phyloP scores from a whole-genome alignment of 2,113 vertebrate species.

The Galeopterus variegatus region DNA sequence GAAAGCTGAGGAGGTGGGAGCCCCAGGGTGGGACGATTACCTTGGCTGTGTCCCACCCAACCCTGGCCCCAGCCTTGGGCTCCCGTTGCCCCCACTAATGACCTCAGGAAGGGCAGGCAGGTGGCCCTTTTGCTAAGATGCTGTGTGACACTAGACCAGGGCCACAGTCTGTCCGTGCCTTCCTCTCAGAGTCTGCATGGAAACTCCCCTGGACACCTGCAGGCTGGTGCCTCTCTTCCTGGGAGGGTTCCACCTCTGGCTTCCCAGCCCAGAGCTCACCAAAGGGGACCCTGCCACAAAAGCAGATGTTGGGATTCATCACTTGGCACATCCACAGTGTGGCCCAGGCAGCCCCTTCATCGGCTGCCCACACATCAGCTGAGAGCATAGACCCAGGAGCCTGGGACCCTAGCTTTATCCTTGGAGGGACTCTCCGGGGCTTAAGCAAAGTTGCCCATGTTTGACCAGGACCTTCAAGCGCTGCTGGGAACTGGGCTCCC shows the following conservation, averaged over 20 bases:
- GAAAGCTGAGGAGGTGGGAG: not conserved
- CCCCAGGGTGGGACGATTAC: not conserved
- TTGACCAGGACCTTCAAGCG: not conserved
- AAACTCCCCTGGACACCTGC: not conserved
- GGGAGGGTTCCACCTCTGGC: not conserved
- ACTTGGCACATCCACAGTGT: not conserved
- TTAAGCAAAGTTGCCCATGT: too few relatives aligned
- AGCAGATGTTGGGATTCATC: not conserved
- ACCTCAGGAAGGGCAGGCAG: not conserved
- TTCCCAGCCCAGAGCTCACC: not conserved
- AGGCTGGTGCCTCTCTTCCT: not conserved
- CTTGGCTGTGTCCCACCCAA: not conserved
- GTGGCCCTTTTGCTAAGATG: not conserved
- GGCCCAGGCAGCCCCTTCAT: too few relatives aligned
- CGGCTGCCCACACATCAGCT: not conserved
- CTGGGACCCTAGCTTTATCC: not conserved
- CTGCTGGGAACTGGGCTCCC: not conserved
- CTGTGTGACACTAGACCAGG: not conserved
- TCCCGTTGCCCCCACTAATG: not conserved
- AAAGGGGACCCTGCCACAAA: not conserved
- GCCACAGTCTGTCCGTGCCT: not conserved
- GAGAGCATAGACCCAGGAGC: not conserved
- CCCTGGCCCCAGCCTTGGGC: not conserved
- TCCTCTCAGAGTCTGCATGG: not conserved
- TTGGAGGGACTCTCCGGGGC: not conserved